phyloP scores from a whole-genome alignment of 1,140 invertebrate species.

The Penaeus japonicus region DNA sequence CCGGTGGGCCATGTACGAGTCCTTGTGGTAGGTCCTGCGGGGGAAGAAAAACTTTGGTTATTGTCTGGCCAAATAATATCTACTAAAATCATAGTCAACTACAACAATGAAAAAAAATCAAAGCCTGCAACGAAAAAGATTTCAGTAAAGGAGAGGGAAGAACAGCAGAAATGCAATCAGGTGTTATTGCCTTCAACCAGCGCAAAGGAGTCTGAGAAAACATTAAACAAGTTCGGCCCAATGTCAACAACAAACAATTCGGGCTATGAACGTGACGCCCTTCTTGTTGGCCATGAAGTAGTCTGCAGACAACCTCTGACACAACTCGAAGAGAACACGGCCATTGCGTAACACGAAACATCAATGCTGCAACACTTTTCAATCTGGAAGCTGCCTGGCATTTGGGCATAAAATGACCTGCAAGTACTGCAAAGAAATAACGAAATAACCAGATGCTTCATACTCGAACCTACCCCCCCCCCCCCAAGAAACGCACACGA shows the following conservation, averaged over 20 bases:
- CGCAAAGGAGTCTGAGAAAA: not conserved
- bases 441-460: too few species aligned
- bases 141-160: not conserved
- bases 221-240: not conserved
- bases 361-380: too few species aligned
- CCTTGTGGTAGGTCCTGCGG: conserved; percentile 81
- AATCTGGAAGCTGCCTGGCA: too few species aligned
- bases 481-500: too few species aligned
- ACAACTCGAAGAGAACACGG: not conserved
- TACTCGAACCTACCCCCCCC: too few species aligned
- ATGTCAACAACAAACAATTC: not conserved
- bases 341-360: too few species aligned
- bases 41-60: conserved; percentile 43
- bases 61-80: not conserved
- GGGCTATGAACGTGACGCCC: not conserved
- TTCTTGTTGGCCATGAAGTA: not conserved
- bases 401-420: too few species aligned
- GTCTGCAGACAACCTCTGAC: not conserved
- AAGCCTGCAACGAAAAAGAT: not conserved
- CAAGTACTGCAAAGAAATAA: too few species aligned
- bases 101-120: too few species aligned
- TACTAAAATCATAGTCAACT: not conserved
- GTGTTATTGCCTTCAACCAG: not conserved
- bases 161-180: not conserved
- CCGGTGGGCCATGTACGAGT: conserved; percentile 76